Evolutionary conservation across 2,797 vertebrate genomes (phyloP), one percentile per base, ranked within the genome.

Genomic region (Adrianichthys oophorus): DNA sequence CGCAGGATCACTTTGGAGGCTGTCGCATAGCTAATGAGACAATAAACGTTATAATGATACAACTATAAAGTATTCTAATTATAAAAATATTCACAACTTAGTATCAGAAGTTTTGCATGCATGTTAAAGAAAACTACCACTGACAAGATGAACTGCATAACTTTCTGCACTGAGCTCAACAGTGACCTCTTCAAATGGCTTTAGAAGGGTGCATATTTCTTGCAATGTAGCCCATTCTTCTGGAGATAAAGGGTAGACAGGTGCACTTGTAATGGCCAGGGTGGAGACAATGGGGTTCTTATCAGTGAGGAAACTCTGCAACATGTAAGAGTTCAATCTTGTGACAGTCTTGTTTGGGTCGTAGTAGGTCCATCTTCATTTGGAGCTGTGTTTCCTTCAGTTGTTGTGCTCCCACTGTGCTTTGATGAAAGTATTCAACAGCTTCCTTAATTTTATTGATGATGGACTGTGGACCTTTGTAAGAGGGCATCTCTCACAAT

Each of bases 171-270:
- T 44, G 24, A 48, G 47, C 26, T 48, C 21, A 48, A 24, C 47
- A 49, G 16, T 47, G 19, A 48, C 19, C 46, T 48, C 46, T 15
- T 48, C 7, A 29, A 49, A 52, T 40, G 50, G 50, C 17, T 19
- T 40, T 8, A 52, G 10, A 18, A 41, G 19, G 32, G 29, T 52
- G 50, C 32, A 52, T 18, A 52, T 52, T 14, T 52, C 32, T 14
- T 40, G n/a, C 17, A 52, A 4, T 7, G 8, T 15, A 15, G n/a
- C 19, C 50, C 32, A 40, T 37, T 51, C n/a, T 18, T 52, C 32
- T 41, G 40, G 32, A 13, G n/a, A 14, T 19, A 52, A 7, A 40
- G 50, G 5, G 13, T 2, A 1, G 26, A 51, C 48, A 12, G 42
- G 15, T 43, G 42, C 42, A 43, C n/a, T 43, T 4, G 42, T 43